phyloP scores from a whole-genome alignment of 2,888 invertebrate species.

The Dynastes hyllus region DNA sequence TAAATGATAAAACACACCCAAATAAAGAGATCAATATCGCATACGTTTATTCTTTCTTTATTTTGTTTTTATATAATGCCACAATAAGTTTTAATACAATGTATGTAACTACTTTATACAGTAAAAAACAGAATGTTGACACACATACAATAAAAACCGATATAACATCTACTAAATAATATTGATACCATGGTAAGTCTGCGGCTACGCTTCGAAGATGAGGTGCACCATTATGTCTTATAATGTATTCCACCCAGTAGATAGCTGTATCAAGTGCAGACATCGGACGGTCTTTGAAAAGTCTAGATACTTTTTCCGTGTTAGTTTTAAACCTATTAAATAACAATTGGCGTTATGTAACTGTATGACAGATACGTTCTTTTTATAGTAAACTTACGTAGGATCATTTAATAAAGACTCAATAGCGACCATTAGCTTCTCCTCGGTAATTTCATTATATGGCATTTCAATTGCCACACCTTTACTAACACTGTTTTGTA shows the following conservation, averaged over 20 bases:
- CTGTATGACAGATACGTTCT: background rate
- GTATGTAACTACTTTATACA: slow-evolving; percentile 25
- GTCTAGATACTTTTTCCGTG: slow-evolving; percentile 49
- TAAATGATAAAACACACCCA: too few relatives aligned
- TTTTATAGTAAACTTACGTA: slow-evolving; percentile 67
- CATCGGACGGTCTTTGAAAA: slow-evolving; percentile 56
- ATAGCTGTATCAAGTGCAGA: slow-evolving; percentile 57
- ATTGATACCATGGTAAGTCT: slow-evolving; percentile 58
- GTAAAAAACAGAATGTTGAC: slow-evolving; percentile 13
- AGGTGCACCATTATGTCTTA: slow-evolving; percentile 57
- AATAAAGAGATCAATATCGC: too few relatives aligned
- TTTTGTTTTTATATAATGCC: background rate
- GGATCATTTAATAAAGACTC: slow-evolving; percentile 68
- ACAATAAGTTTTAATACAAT: background rate
- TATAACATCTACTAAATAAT: slow-evolving; percentile 57
- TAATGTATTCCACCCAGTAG: slow-evolving; percentile 59
- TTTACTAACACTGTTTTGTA: slow-evolving; percentile 71
- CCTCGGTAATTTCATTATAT: slow-evolving; percentile 58
- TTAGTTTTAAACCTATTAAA: slow-evolving; percentile 48
- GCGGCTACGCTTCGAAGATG: slow-evolving; percentile 56
- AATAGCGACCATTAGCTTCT: slow-evolving; percentile 58
- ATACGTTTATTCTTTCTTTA: background rate
- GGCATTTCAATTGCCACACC: slow-evolving; percentile 71
- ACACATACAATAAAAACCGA: slow-evolving; percentile 10
- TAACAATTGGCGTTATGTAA: background rate